phyloP scores from a whole-genome alignment of 2,113 vertebrate genomes.

The Lagopus muta region DNA sequence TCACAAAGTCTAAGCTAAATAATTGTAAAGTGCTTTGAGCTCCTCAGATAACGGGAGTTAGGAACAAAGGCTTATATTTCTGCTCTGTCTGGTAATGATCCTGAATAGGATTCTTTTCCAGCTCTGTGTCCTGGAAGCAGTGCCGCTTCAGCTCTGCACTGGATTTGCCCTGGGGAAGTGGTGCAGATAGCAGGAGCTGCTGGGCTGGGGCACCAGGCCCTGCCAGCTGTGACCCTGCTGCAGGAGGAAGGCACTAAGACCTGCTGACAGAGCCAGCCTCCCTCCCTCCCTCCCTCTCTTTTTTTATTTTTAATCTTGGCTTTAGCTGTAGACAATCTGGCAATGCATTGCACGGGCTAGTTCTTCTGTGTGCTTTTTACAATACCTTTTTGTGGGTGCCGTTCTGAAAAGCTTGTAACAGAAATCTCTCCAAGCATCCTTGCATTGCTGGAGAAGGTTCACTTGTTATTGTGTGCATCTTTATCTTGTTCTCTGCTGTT shows the following conservation, averaged over 20 bases:
- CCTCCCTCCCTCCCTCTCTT: background rate
- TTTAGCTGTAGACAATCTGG: background rate
- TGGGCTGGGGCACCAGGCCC: background rate
- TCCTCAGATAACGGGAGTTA: constrained; percentile 26
- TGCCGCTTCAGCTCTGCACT: background rate
- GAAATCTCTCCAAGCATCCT: background rate
- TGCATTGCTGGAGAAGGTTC: background rate
- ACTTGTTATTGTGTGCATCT: background rate
- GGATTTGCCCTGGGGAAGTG: background rate
- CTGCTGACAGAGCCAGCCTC: background rate
- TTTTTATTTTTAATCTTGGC: background rate
- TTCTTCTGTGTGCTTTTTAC: constrained; percentile 9
- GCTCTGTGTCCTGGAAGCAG: background rate
- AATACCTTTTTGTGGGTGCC: background rate
- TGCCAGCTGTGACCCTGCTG: background rate
- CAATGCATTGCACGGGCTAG: background rate
- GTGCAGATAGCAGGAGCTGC: background rate
- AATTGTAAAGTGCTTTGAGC: constrained; percentile 55
- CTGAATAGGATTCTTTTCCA: constrained; percentile 51
- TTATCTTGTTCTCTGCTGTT: background rate
- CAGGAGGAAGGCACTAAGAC: background rate
- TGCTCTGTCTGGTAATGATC: constrained; percentile 35
- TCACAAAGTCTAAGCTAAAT: constrained; percentile 54
- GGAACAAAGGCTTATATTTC: constrained; percentile 52
- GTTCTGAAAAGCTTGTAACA: background rate